Conservation (phyloP, 2,113 vertebrate species). For the Rutilus rutilus region DNA sequence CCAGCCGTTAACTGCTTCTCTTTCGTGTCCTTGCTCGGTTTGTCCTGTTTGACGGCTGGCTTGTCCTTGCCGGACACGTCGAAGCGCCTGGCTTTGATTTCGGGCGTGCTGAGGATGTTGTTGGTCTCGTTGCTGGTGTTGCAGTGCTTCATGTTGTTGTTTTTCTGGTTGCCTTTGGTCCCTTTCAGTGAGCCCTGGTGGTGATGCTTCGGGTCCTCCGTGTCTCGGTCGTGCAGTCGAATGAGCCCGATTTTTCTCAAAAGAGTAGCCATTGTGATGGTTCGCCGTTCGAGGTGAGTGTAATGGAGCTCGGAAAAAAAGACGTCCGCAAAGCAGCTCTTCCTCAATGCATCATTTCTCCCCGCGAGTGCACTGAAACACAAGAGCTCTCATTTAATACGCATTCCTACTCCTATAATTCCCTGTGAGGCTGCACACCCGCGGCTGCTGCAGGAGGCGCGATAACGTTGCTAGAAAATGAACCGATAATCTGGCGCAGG, state of each 20-base stretch:
- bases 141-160: slow-evolving; percentile 84
- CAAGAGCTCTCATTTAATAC: slow-evolving; percentile 43
- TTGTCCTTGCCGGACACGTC: slow-evolving; percentile 83
- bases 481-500: slow-evolving; percentile 53
- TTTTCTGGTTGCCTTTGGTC: slow-evolving; percentile 87
- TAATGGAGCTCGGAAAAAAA: slow-evolving; percentile 19
- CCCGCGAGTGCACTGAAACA: slow-evolving; percentile 53
- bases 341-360: slow-evolving; percentile 72
- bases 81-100: slow-evolving; percentile 82
- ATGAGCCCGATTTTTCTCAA: slow-evolving; percentile 97
- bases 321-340: slow-evolving; percentile 57
- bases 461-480: slow-evolving; percentile 67
- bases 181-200: slow-evolving; percentile 90
- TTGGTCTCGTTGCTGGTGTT: slow-evolving; percentile 81
- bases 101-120: slow-evolving; percentile 82
- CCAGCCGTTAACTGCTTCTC: slow-evolving; percentile 73
- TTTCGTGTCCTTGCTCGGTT: slow-evolving; percentile 74
- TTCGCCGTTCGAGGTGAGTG: slow-evolving; percentile 34
- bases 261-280: slow-evolving; percentile 88
- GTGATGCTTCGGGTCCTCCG: slow-evolving; percentile 92
- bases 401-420: slow-evolving; percentile 6
- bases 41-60: slow-evolving; percentile 75
- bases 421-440: slow-evolving; percentile 48
- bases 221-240: slow-evolving; percentile 95
- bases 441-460: slow-evolving; percentile 70